Base-by-base conservation (phyloP, 2,113 vertebrate species). In the Xenus cinereus region DNA sequence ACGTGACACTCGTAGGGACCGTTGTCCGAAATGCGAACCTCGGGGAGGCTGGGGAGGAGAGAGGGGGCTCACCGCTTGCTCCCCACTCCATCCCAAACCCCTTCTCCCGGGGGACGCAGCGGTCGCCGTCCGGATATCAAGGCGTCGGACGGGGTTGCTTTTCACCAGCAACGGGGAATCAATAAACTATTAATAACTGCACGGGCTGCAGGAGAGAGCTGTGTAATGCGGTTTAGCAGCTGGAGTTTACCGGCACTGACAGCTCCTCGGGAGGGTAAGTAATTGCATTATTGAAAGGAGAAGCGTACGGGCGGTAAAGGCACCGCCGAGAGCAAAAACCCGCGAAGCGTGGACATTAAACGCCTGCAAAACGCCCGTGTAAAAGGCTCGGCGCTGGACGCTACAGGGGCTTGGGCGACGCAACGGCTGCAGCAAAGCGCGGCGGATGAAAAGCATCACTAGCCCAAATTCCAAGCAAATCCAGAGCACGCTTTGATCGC, bases 1-100 rank as follows among this genome's bases (percentile, higher is more conserved):
- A 99, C 99, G 2, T 99, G 99, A 85, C 99, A 99, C 95, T 99
- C 99, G 2, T 99, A 99, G 50, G 99, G 98, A 19, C 99, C 99
- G 0, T 99, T 99, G 95, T 99, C 99, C 0, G 98, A 98, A 95
- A 99, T 98, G 35, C 98, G 99, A 60, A 99, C 99, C 95, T 99
- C 99, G 0, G 99, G 99, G 23, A 99, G 98, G 94, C 99, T 99
- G 97, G 2, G 43, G 93, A 67, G 53, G 46, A 76, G 41, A 88
- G 35, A 71, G 43, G n/a, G 78, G 2, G 0, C 43, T 96, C 84
- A 84, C 7, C 24, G 0, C 39, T 13, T 26, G 41, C 33, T 77
- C 56, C 57, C 33, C 6, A 0, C 23, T 32, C 51, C 71, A 11
- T 7, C 77, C 89, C 12, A 1, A 33, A 12, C 81, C 64, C 35